phyloP scores from a whole-genome alignment of 1,140 invertebrate species.

The Medauroidea extradentata region DNA sequence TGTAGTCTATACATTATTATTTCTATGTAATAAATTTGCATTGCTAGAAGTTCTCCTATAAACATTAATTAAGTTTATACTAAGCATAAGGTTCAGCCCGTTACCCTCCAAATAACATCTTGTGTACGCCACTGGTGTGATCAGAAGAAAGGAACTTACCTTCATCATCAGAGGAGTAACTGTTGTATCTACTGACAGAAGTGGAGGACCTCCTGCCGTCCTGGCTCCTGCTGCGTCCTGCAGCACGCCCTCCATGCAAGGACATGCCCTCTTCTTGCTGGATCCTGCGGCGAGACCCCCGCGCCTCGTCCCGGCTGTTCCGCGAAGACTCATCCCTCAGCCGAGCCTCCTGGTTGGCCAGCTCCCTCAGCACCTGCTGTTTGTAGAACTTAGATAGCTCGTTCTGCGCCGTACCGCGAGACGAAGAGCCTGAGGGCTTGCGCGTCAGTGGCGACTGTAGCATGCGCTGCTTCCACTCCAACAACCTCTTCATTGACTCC shows the following conservation, averaged over 20 bases:
- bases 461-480: conserved; percentile 93
- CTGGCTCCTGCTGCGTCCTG: conserved; percentile 43
- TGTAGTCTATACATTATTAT: no score
- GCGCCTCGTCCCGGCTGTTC: conserved; percentile 25
- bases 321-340: conserved; percentile 7
- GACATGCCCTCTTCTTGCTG: neutral
- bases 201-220: conserved; percentile 47
- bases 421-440: conserved; percentile 57
- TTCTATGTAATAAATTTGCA: no score
- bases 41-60: no score
- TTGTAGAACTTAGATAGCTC: conserved; percentile 45
- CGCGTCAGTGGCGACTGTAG: conserved; percentile 79
- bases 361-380: conserved; percentile 23
- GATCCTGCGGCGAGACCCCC: neutral
- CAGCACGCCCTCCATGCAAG: neutral
- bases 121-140: no score
- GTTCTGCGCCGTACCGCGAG: conserved; percentile 41
- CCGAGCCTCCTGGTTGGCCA: conserved; percentile 18
- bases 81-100: no score
- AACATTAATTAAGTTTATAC: no score
- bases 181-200: conserved; percentile 60
- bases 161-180: conserved; percentile 83
- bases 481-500: conserved; percentile 84
- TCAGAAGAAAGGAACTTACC: conserved; percentile 55
- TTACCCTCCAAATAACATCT: no score